These are phyloP conservation scores for Hydrotaea cyrtoneurina DNA, from an alignment of 2,888 invertebrate species.

Conservation along the genomic window DNA sequence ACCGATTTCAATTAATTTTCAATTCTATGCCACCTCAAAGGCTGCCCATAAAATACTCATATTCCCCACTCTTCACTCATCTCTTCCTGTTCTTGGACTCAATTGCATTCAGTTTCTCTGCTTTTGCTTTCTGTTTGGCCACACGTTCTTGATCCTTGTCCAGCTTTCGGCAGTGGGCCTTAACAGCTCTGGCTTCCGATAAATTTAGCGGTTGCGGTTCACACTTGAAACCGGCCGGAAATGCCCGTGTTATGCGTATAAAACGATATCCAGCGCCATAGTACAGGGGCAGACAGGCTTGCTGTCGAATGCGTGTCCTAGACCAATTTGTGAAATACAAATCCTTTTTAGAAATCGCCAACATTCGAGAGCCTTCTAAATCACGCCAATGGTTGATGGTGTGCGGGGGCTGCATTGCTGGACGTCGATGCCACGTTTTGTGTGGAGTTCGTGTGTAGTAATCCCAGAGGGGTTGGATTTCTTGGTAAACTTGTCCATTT, in stretches of 20 bases:
- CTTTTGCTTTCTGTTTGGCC: not conserved
- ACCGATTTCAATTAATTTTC: too few species aligned
- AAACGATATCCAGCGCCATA: constrained; percentile 75
- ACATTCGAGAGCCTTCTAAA: constrained; percentile 68
- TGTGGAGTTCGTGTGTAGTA: constrained; percentile 68
- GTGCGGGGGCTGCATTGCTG: constrained; percentile 39
- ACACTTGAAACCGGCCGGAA: constrained; percentile 75
- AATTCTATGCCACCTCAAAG: too few species aligned
- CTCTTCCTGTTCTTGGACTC: too few species aligned
- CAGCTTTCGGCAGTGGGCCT: not conserved
- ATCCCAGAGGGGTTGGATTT: constrained; percentile 70
- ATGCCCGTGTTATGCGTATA: constrained; percentile 70
- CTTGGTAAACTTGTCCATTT: constrained; percentile 71
- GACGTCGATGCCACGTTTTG: constrained; percentile 72
- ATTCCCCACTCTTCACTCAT: too few species aligned
- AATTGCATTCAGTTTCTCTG: not conserved
- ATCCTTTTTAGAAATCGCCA: constrained; percentile 68
- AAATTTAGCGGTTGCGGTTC: constrained; percentile 72
- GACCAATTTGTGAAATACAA: constrained; percentile 71
- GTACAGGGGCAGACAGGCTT: constrained; percentile 74
- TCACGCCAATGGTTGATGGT: constrained; percentile 74
- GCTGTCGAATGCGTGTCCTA: constrained; percentile 70
- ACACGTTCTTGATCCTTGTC: not conserved
- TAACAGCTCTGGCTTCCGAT: constrained; percentile 59
- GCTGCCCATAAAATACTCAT: too few species aligned